Evolutionary conservation across 2,797 vertebrate genomes (phyloP), one percentile per base, ranked within the genome.

Genomic region (Poeciliopsis turneri): DNA sequence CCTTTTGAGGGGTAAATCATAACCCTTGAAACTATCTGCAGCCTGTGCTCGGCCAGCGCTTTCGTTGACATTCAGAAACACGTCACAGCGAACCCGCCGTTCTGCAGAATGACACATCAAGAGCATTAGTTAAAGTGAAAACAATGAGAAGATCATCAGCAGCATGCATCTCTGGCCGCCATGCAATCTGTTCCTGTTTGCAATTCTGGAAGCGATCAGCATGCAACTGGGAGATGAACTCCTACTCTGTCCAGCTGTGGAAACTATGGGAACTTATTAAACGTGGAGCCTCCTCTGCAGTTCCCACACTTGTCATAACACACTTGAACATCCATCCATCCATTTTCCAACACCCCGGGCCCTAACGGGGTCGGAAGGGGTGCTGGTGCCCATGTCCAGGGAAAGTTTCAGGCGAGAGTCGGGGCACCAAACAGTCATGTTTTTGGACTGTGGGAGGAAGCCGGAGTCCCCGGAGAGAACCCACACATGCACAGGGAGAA

Each of bases 281-380:
- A 90, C 72, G 86, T 46, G 80, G 78, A 77, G 87, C 83, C 88
- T 89, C 88, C 82, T 79, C 81, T 82, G 77, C 64, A 43, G 73
- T 90, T 91, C 91, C 90, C 90, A 93, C 72, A 75, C 72, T 84
- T 66, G 77, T 73, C 51, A 69, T 64, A 74, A 33, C 9, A 28
- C 30, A 81, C 8, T 18, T 46, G 68, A 45, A 28, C 64, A 23
- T 43, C 41, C 41, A 43, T 43, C 41, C 41, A 43, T 43, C 41
- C 10, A 43, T 11, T 43, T 43, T 43, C 41, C 10, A 43, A 43
- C 41, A 43, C 41, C 9, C 41, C 2, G 2, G 41, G 2, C 41
- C 41, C 10, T 43, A 43, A 43, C 41, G 2, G 41, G 41, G 41
- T 10, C 9, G 10, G 41, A 2, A 43, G 10, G 41, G 10, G 41